These are phyloP conservation scores for Glandiceps talaboti DNA, from an alignment of 53 echinoderm and acorn worm species.

Conservation along the genomic window DNA sequence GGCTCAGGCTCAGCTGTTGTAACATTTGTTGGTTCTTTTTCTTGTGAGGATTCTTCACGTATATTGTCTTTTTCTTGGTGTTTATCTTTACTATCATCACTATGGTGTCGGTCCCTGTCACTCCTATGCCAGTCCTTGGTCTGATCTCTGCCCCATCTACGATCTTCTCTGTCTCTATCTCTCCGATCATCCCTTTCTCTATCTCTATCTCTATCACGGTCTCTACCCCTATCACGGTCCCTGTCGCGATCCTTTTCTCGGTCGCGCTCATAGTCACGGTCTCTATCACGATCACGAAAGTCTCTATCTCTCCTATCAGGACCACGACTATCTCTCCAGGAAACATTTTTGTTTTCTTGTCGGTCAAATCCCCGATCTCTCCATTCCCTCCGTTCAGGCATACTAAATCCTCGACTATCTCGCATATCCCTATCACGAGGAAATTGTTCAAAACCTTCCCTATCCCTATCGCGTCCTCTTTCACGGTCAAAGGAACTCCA, in stretches of 20 bases:
- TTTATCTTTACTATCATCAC: slow-evolving; percentile 2
- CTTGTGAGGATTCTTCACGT: not conserved
- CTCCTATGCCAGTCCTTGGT: slow-evolving; percentile 6
- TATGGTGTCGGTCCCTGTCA: not conserved
- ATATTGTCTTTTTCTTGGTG: not conserved
- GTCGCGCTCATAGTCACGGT: slow-evolving; percentile 17
- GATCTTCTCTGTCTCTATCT: slow-evolving; percentile 27
- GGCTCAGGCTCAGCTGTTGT: slow-evolving; percentile 1
- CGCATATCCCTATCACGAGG: not conserved
- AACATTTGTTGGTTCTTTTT: not conserved
- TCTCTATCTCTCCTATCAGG: slow-evolving; percentile 28
- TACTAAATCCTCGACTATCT: slow-evolving; percentile 5
- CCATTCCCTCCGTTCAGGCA: slow-evolving; percentile 21
- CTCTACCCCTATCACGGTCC: slow-evolving; percentile 4
- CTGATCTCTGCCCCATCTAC: slow-evolving; percentile 13
- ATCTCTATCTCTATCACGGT: not conserved
- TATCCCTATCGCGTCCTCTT: not conserved
- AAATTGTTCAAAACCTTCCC: not conserved
- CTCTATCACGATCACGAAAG: slow-evolving; percentile 29
- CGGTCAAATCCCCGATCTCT: not conserved
- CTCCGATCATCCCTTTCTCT: not conserved
- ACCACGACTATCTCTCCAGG: slow-evolving; percentile 3
- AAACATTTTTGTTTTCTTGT: slow-evolving; percentile 6
- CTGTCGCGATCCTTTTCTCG: slow-evolving; percentile 35
- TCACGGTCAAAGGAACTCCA: not conserved